phyloP scores from a whole-genome alignment of 2,797 vertebrate species.

The Semotilus atromaculatus region DNA sequence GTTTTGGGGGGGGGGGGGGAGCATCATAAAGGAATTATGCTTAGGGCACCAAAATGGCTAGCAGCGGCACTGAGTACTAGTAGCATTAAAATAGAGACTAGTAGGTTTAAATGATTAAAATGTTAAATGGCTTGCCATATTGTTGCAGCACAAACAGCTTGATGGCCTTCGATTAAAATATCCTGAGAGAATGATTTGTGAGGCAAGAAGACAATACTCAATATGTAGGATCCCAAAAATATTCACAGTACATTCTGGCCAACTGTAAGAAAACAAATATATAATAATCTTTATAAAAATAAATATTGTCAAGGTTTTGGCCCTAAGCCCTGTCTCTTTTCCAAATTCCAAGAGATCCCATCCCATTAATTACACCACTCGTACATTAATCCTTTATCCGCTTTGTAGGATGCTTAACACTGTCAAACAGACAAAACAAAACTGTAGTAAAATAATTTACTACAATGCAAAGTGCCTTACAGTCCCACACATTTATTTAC shows the following conservation, averaged over 20 bases:
- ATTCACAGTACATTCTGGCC: background rate
- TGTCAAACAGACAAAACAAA: background rate
- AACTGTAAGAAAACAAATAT: background rate
- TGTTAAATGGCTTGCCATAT: too few relatives aligned
- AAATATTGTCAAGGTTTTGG: background rate
- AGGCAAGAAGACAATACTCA: background rate
- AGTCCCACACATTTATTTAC: background rate
- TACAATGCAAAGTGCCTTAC: background rate
- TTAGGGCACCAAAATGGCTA: too few relatives aligned
- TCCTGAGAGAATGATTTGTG: background rate
- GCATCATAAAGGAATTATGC: too few relatives aligned
- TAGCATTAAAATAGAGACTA: too few relatives aligned
- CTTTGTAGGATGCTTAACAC: background rate
- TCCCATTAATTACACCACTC: background rate
- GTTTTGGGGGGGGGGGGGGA: too few relatives aligned
- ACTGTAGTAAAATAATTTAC: background rate
- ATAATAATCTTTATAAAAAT: background rate
- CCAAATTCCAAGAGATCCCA: background rate
- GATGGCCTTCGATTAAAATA: background rate
- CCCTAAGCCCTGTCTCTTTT: background rate
- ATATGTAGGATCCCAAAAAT: background rate
- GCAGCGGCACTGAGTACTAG: too few relatives aligned
- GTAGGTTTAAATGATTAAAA: too few relatives aligned
- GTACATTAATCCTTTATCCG: background rate
- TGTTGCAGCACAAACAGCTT: slow-evolving; percentile 8